phyloP scores from a whole-genome alignment of 2,888 invertebrate genomes.

The Ornithoptera alexandrae region DNA sequence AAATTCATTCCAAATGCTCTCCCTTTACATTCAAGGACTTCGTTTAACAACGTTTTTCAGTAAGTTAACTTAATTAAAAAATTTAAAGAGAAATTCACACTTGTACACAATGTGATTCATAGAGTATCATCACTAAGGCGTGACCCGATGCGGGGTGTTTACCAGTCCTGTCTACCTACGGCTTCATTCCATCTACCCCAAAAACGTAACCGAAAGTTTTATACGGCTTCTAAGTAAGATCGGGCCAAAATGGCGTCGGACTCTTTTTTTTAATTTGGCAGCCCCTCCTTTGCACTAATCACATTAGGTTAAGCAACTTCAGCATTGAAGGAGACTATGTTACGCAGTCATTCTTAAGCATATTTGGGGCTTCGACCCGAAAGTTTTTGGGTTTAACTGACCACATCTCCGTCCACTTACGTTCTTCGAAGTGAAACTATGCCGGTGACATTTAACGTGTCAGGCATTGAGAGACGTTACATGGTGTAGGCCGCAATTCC shows the following conservation, averaged over 20 bases:
- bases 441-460: slow-evolving; percentile 45
- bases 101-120: slow-evolving; percentile 22
- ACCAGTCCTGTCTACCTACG: slow-evolving; percentile 39
- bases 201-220: slow-evolving; percentile 58
- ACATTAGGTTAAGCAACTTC: slow-evolving; percentile 38
- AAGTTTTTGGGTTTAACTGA: slow-evolving; percentile 42
- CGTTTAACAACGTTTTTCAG: slow-evolving; percentile 4
- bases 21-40: slow-evolving; percentile 13
- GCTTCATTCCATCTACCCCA: slow-evolving; percentile 59
- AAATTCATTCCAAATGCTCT: slow-evolving; percentile 18
- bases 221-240: slow-evolving; percentile 62
- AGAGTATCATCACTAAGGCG: slow-evolving; percentile 18
- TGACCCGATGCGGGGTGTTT: slow-evolving; percentile 28
- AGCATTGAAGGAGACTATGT: slow-evolving; percentile 35
- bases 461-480: slow-evolving; percentile 30
- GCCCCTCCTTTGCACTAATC: slow-evolving; percentile 39
- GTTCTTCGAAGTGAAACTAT: slow-evolving; percentile 39
- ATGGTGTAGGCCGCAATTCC: slow-evolving; percentile 37
- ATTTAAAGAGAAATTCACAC: slow-evolving; percentile 7
- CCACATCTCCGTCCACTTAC: slow-evolving; percentile 35
- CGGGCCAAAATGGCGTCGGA: slow-evolving; percentile 64
- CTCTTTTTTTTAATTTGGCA: slow-evolving; percentile 47
- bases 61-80: slow-evolving; percentile 6
- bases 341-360: slow-evolving; percentile 29
- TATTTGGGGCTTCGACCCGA: slow-evolving; percentile 36